Base-by-base conservation (phyloP, 2,113 vertebrate species). In the Cephalopholis sonnerati region DNA sequence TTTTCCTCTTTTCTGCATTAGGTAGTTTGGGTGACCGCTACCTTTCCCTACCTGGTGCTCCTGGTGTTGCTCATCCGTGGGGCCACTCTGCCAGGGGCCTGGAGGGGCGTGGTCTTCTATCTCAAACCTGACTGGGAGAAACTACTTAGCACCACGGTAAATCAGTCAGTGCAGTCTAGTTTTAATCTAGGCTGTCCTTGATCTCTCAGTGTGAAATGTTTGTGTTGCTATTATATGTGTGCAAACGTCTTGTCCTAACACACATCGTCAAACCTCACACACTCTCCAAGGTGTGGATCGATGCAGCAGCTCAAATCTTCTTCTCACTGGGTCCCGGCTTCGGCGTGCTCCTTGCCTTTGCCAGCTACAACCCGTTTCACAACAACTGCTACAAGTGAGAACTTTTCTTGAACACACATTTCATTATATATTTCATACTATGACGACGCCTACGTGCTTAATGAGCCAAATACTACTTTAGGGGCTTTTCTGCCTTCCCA, bases 1-100 rank as follows among this genome's bases (percentile, higher is more conserved):
- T 27, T 44, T 8, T 12, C 17, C 32, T 57, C 7, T n/a, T 55
- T 63, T 41, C 44, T 78, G 20, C 24, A n/a, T 61, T 84, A 99
- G 98, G 98, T 99, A 48, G 98, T 99, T 2, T 99, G 98, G 98
- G 98, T 99, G 89, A 99, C 98, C 1, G 98, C 98, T 58, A 99
- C 98, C 0, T 97, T 99, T 79, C 98, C 98, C 11, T 99, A 99
- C 79, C 85, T 98, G 90, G 96, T 99, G 55, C 96, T 99, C 73
- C 84, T 96, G 11, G 82, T 99, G 88, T 91, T 99, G 85, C 93
- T 99, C 5, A 83, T 99, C 79, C 96, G 98, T 86, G 98, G 98
- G 0, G 98, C 97, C 58, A 99, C 98, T 46, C 86, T 99, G 74
- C 98, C 98, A 0, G 98, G 98, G 10, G 98, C 98, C 79, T 99